Evolutionary conservation across 1,140 invertebrate species (phyloP), one percentile per base, ranked within the genome.

Genomic region (Eueides isabella): DNA sequence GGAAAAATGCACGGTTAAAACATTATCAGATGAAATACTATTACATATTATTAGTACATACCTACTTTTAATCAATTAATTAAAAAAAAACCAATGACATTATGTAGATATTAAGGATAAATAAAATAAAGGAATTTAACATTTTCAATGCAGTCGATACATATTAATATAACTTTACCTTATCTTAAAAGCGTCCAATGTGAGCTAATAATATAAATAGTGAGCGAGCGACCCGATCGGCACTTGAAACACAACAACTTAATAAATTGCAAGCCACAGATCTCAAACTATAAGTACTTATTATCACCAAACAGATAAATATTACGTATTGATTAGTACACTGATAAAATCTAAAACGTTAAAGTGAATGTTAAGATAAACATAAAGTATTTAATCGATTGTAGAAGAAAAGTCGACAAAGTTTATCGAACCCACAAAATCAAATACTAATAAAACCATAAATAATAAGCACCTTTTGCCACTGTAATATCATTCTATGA

Each of bases 251-350:
- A n/a, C 19, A 55, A 9, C 41, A 44, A 44, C 9, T 55, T 19
- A 26, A 55, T 19, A 9, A 26, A 55, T 12, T 23, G 48, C 7
- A 55, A 26, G 48, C 48, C 48, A 55, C 48, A 55, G 48, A 55
- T 55, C 23, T 55, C 23, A 55, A 55, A 55, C 3, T 6, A 38
- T 5, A n/a, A n/a, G n/a, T 31, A 31, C 3, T 9, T 12, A 26
- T 7, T 55, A 55, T 55, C 48, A 55, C 7, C 48, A 26, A 55
- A 55, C 48, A 55, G 48, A 55, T 55, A 55, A 55, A 55, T 55
- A 55, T 55, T 55, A n/a, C n/a, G n/a, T n/a, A 55, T 55, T 55
- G 23, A 55, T 55, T 55, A 23, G 7, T 23, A 26, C 9, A 12
- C 48, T 26, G 1, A 55, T 55, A 55, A 23, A 55, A 12, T 23